A percentile compares a stretch with the other conserved stretches of the same genome.
Conservation (phyloP, 1,140 invertebrate genomes). For the Lycorma delicatula region DNA sequence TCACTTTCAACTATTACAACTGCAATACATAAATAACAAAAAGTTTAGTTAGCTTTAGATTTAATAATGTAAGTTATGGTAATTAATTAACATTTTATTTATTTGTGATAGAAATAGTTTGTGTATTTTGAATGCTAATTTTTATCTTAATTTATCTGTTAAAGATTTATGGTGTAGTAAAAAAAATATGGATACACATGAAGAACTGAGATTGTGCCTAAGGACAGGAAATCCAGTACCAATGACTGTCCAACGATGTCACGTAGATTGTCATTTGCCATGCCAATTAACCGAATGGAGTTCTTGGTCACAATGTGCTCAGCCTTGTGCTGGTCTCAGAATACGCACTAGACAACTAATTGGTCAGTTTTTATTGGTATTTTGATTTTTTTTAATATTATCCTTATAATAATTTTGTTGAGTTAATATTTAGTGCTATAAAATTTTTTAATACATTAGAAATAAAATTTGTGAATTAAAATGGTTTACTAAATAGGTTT, state of each 20-base stretch:
- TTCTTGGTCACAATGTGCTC: conserved; percentile 46
- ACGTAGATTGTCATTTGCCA: conserved; percentile 34
- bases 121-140: background rate
- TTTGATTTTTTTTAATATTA: no score
- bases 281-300: conserved; percentile 43
- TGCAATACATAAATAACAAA: no score
- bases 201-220: conserved; percentile 29
- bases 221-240: conserved; percentile 21
- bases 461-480: no score
- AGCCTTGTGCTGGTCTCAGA: conserved; percentile 37
- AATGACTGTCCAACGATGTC: conserved; percentile 33
- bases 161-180: conserved; percentile 30
- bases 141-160: background rate
- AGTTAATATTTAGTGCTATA: no score
- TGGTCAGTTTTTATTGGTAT: conserved; percentile 26
- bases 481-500: no score
- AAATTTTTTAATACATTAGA: background rate
- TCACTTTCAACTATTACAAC: no score
- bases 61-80: no score
- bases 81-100: no score
- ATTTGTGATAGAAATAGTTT: background rate
- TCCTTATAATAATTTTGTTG: no score
- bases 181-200: conserved; percentile 22
- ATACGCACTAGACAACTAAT: conserved; percentile 32
- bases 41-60: background rate